phyloP scores from a whole-genome alignment of 2,888 invertebrate genomes.

The Melieria crassipennis region DNA sequence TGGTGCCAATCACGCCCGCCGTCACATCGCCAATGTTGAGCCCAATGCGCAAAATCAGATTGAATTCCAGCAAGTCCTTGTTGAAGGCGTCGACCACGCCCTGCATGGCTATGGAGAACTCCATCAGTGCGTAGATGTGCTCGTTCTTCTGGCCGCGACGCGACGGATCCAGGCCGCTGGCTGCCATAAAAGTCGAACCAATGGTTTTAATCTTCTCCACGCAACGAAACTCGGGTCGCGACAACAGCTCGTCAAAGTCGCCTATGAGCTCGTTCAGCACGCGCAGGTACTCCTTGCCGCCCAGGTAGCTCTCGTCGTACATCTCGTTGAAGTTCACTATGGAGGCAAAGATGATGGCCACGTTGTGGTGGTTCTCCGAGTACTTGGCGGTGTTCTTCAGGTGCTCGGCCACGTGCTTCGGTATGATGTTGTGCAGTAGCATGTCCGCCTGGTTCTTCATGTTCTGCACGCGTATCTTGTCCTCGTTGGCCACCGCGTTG shows the following conservation, averaged over 20 bases:
- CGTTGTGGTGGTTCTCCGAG: slow-evolving; percentile 92
- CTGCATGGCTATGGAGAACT: slow-evolving; percentile 93
- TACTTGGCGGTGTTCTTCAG: slow-evolving; percentile 93
- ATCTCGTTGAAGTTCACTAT: slow-evolving; percentile 98
- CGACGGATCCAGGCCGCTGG: slow-evolving; percentile 90
- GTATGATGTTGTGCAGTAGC: slow-evolving; percentile 96
- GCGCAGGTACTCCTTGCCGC: slow-evolving; percentile 92
- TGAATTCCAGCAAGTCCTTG: slow-evolving; percentile 88
- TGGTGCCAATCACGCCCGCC: slow-evolving; percentile 95
- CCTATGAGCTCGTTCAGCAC: slow-evolving; percentile 96
- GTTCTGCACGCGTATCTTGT: slow-evolving; percentile 87
- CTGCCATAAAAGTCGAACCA: slow-evolving; percentile 97
- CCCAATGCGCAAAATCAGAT: slow-evolving; percentile 86
- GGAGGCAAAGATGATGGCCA: slow-evolving; percentile 94
- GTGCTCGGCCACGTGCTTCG: slow-evolving; percentile 93
- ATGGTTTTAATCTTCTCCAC: slow-evolving; percentile 99
- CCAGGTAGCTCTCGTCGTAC: slow-evolving; percentile 96
- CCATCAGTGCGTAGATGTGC: slow-evolving; percentile 86
- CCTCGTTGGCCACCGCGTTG: slow-evolving; percentile 88
- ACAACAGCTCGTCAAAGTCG: slow-evolving; percentile 93
- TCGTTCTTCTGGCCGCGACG: slow-evolving; percentile 75
- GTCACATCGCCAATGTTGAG: slow-evolving; percentile 96
- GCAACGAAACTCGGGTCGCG: slow-evolving; percentile 81
- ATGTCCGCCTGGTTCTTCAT: slow-evolving; percentile 97
- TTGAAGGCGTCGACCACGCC: slow-evolving; percentile 88